A percentile compares a stretch with the other conserved stretches of the same genome.
phyloP scores from a whole-genome alignment of 2,797 vertebrate genomes.

The Rhinatrema bivittatum region DNA sequence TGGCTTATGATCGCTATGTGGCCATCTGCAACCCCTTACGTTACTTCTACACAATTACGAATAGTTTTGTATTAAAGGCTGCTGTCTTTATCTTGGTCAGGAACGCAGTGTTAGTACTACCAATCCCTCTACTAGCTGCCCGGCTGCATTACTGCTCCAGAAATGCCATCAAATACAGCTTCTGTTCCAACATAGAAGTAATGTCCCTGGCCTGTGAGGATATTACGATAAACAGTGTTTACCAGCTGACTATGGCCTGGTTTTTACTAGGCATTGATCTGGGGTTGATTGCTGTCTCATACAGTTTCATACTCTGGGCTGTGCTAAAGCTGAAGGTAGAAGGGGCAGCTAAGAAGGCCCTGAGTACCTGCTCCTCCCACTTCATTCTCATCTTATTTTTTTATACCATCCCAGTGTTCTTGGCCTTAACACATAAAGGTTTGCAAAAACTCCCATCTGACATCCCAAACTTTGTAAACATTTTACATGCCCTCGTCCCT shows the following conservation, averaged over 20 bases:
- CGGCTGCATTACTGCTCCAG: conserved; percentile 25
- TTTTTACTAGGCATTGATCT: conserved; percentile 27
- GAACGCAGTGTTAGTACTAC: conserved; percentile 9
- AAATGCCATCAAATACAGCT: too few species aligned
- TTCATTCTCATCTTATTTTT: too few species aligned
- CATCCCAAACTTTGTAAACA: conserved; percentile 27
- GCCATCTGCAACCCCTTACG: conserved; percentile 38
- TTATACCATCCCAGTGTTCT: conserved; percentile 22
- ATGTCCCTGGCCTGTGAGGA: conserved; percentile 31
- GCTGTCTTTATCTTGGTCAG: conserved; percentile 10
- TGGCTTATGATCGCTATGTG: conserved; percentile 47
- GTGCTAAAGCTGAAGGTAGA: conserved; percentile 24
- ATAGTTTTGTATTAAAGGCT: conserved; percentile 14
- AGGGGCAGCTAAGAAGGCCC: conserved; percentile 22
- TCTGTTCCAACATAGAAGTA: conserved; percentile 35
- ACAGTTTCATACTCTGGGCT: conserved; percentile 21
- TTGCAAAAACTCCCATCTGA: conserved; percentile 13
- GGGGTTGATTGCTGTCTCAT: conserved; percentile 31
- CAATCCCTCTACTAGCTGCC: conserved; percentile 8
- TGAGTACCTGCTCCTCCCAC: conserved; percentile 33
- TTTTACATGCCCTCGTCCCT: conserved; percentile 35
- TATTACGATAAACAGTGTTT: conserved; percentile 19
- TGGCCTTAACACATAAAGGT: conserved; percentile 23
- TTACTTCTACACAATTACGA: conserved; percentile 36
- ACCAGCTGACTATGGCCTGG: conserved; percentile 26